Evolutionary conservation across 2,797 vertebrate genomes (phyloP).

Genomic region (Amniataba percoides): DNA sequence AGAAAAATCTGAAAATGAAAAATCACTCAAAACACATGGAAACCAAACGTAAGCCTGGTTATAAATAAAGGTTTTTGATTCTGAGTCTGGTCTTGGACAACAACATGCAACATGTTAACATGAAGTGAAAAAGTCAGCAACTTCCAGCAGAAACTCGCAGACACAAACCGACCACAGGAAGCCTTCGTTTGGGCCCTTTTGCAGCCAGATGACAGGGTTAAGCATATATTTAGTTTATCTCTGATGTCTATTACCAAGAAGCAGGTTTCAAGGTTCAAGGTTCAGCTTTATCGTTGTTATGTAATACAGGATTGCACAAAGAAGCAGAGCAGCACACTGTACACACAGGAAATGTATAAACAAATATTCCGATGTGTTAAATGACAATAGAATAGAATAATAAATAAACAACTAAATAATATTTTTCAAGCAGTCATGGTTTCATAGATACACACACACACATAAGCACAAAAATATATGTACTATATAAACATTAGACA

Average conservation of each 20-base stretch:
- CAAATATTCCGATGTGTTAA: neutral
- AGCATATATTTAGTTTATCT: neutral
- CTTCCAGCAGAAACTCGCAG: neutral
- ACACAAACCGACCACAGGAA: neutral
- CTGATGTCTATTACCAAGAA: neutral
- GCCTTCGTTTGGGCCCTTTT: neutral
- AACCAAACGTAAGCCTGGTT: too few species aligned
- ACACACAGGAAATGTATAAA: neutral
- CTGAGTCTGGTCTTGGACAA: too few species aligned
- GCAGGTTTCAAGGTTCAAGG: neutral
- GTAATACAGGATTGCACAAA: neutral
- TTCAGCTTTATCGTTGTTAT: neutral
- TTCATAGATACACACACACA: neutral
- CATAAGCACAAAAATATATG: neutral
- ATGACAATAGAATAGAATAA: neutral
- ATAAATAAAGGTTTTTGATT: too few species aligned
- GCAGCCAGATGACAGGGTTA: neutral
- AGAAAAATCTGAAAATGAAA: neutral
- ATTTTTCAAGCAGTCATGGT: neutral
- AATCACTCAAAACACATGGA: neutral
- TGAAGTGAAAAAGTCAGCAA: neutral
- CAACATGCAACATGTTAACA: neutral
- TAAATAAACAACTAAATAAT: neutral
- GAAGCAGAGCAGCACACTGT: too few species aligned
- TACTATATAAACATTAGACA: too few species aligned